A percentile compares a stretch with the other conserved stretches of the same genome.
These are phyloP conservation scores for Epizoanthus fatuus DNA, from an alignment of 92 coral and sea anemone genomes.

Conservation along the genomic window DNA sequence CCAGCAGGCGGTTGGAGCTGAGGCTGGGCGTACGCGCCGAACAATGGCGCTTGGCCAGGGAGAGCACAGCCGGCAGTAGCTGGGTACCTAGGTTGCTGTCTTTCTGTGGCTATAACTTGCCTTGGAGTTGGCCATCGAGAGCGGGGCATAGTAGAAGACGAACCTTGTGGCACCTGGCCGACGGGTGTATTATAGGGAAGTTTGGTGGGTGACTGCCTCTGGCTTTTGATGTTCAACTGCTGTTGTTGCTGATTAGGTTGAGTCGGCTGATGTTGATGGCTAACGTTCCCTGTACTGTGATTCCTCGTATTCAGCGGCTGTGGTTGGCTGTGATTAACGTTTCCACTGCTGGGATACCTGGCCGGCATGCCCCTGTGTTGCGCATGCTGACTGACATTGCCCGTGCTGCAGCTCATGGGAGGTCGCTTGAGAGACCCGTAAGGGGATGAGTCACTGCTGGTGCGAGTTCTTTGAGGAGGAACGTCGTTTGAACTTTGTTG, in stretches of 20 bases:
- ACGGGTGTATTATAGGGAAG: background rate
- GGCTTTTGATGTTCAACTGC: slow-evolving; percentile 6
- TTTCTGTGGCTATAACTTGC: slow-evolving; percentile 5
- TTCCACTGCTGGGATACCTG: slow-evolving; percentile 47
- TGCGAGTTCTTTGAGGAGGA: background rate
- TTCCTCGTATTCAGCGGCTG: slow-evolving; percentile 15
- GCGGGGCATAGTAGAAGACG: slow-evolving; percentile 37
- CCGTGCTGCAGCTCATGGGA: slow-evolving; percentile 37
- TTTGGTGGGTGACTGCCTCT: slow-evolving; percentile 12
- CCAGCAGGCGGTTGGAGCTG: slow-evolving; percentile 14
- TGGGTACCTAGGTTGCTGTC: slow-evolving; percentile 6
- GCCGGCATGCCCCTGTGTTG: slow-evolving; percentile 25
- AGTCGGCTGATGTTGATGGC: background rate
- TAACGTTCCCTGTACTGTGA: slow-evolving; percentile 28
- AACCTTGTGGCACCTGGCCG: background rate
- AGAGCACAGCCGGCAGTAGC: background rate
- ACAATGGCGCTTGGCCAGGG: too few relatives aligned
- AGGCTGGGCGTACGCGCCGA: too few relatives aligned
- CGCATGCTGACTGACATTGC: slow-evolving; percentile 35
- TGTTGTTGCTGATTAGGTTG: slow-evolving; percentile 12
- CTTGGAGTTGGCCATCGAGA: slow-evolving; percentile 37
- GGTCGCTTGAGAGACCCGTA: slow-evolving; percentile 31
- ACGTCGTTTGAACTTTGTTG: slow-evolving; percentile 9
- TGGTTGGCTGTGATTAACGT: slow-evolving; percentile 22
- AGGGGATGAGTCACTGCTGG: slow-evolving; percentile 16